Percentiles rank a stretch among this genome's conserved stretches.
Evolutionary conservation across 2,797 vertebrate species (phyloP).

Genomic region (Pipistrellus pipistrellus): DNA sequence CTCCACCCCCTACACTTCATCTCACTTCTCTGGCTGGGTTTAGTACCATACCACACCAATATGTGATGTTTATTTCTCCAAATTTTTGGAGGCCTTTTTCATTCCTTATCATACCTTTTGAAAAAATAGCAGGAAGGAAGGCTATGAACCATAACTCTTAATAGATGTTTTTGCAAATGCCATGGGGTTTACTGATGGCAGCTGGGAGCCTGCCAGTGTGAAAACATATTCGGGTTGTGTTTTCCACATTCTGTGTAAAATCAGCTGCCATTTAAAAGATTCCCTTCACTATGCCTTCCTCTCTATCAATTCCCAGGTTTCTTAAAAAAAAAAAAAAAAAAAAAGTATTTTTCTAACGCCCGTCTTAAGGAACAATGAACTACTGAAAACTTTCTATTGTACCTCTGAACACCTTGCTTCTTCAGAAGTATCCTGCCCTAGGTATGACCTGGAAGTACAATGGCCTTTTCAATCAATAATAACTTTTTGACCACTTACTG

Average conservation of each 20-base stretch:
- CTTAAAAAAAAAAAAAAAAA: neutral
- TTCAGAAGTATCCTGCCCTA: neutral
- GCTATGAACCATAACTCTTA: neutral
- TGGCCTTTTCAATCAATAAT: neutral
- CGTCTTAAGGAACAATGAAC: neutral
- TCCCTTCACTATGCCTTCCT: neutral
- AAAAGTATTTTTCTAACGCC: neutral
- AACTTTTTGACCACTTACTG: neutral
- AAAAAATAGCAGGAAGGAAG: conserved; percentile 51
- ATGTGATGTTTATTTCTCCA: neutral
- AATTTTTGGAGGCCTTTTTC: neutral
- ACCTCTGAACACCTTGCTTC: neutral
- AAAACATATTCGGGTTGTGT: neutral
- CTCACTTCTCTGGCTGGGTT: neutral
- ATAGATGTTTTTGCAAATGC: conserved; percentile 44
- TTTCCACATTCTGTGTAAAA: conserved; percentile 32
- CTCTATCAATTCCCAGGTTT: neutral
- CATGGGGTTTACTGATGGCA: neutral
- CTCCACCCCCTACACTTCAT: neutral
- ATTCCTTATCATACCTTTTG: neutral
- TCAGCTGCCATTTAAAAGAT: conserved; percentile 43
- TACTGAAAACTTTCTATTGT: neutral
- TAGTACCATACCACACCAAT: neutral
- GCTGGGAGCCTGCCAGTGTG: neutral
- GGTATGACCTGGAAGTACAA: conserved; percentile 37